Conservation (phyloP, 2,113 vertebrate species). For the Carollia perspicillata region DNA sequence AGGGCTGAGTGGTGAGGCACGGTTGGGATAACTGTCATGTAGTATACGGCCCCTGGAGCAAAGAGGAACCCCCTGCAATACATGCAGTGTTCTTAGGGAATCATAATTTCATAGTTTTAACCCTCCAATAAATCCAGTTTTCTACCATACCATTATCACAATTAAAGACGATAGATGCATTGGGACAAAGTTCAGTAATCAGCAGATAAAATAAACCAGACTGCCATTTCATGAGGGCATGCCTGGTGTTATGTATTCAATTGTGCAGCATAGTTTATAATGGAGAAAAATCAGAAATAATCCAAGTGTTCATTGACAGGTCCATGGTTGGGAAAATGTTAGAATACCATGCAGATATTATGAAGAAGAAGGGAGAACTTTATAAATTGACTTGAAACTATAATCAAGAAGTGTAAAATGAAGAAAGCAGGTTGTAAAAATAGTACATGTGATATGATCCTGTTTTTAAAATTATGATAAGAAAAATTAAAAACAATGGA, state of each 20-base stretch:
- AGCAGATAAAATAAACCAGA: not conserved
- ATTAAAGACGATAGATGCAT: not conserved
- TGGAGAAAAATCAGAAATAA: not conserved
- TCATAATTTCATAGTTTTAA: not conserved
- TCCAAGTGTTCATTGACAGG: not conserved
- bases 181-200: not conserved
- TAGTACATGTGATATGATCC: not conserved
- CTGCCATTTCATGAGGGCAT: not conserved
- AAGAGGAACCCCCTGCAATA: not conserved
- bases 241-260: not conserved
- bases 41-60: not conserved
- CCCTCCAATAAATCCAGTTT: not conserved
- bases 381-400: not conserved
- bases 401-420: not conserved
- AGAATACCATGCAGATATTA: not conserved
- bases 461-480: not conserved
- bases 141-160: not conserved
- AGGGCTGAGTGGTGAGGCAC: not conserved
- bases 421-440: slow-evolving; percentile 32
- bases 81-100: not conserved
- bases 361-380: not conserved
- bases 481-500: not conserved
- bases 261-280: not conserved
- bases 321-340: not conserved
- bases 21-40: not conserved